Conservation (phyloP, 2,113 vertebrate genomes). For the Petromus typicus region DNA sequence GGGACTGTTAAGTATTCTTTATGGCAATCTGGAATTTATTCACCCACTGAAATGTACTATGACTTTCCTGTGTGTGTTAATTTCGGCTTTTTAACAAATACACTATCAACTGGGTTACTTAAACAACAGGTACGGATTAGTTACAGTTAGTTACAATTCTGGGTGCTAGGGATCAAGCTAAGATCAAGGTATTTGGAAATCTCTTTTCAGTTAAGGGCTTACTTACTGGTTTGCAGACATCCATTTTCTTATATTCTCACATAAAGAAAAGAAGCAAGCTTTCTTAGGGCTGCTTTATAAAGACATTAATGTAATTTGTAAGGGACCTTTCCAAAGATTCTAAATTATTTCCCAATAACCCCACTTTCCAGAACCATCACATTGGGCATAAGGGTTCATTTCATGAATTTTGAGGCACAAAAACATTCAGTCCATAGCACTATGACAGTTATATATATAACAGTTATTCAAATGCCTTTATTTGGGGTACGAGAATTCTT, state of each 20-base stretch:
- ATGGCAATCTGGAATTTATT: constrained; percentile 42
- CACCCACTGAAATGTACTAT: neutral
- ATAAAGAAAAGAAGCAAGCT: neutral
- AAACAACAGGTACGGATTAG: neutral
- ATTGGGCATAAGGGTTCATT: neutral
- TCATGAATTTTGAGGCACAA: neutral
- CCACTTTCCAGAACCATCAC: neutral
- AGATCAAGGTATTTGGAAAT: neutral
- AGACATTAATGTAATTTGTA: neutral
- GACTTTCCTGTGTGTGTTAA: neutral
- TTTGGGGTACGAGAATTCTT: constrained; percentile 51
- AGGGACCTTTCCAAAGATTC: neutral
- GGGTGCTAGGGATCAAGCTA: neutral
- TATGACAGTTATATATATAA: constrained; percentile 2
- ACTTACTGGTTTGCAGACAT: neutral
- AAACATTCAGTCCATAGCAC: neutral
- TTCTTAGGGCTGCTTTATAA: neutral
- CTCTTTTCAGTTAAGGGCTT: neutral
- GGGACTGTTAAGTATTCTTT: neutral
- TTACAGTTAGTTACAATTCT: neutral
- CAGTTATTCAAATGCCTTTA: constrained; percentile 22
- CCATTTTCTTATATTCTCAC: neutral
- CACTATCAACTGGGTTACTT: neutral
- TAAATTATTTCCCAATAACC: neutral
- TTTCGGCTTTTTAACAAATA: neutral